These are phyloP conservation scores for Heteromyza rotundicornis DNA, from an alignment of 2,888 invertebrate genomes.

Conservation along the genomic window DNA sequence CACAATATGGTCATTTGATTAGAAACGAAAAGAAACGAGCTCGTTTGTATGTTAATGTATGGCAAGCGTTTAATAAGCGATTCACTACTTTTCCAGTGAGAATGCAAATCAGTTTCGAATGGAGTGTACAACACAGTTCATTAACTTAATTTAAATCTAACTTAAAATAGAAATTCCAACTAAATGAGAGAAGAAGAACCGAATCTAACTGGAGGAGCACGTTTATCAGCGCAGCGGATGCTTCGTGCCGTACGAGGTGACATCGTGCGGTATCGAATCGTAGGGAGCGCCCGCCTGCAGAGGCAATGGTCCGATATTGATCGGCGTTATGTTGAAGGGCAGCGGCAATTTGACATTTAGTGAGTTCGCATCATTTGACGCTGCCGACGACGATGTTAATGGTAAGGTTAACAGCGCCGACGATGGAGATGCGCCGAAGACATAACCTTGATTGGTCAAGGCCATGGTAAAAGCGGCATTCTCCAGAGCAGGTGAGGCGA, in stretches of 20 bases:
- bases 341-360: conserved; percentile 51
- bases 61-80: background rate
- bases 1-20: no score
- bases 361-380: conserved; percentile 39
- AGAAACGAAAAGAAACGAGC: background rate
- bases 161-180: background rate
- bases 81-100: background rate
- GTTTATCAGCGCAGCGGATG: conserved; percentile 43
- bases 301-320: conserved; percentile 50
- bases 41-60: background rate
- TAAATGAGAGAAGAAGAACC: background rate
- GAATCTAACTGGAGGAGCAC: background rate
- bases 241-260: conserved; percentile 54
- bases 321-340: conserved; percentile 48
- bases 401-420: no score
- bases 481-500: conserved; percentile 47
- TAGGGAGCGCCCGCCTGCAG: conserved; percentile 54
- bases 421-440: conserved; percentile 27
- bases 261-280: conserved; percentile 41
- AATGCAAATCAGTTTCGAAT: conserved; percentile 1
- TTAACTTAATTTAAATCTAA: conserved; percentile 1
- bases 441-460: conserved; percentile 50
- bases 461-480: conserved; percentile 52
- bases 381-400: conserved; percentile 24
- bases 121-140: conserved; percentile 3